Percentiles rank a stretch among this genome's conserved stretches.
phyloP scores from a whole-genome alignment of 2,113 vertebrate genomes.

The Sinosuthora webbiana region DNA sequence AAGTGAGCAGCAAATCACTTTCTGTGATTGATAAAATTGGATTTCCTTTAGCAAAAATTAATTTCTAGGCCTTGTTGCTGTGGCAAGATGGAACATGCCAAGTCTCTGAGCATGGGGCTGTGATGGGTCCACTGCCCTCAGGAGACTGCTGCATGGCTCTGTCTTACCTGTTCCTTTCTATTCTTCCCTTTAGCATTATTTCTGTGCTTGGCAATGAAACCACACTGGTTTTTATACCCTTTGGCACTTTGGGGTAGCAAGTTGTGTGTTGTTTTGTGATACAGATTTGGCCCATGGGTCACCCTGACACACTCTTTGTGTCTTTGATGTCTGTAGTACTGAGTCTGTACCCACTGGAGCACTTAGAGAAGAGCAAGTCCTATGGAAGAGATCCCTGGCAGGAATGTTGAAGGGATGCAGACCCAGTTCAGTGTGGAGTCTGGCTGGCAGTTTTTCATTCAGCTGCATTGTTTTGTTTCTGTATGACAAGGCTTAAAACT shows the following conservation, averaged over 20 bases:
- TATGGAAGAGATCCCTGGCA: background rate
- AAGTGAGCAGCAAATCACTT: background rate
- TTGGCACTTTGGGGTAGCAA: background rate
- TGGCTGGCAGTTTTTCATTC: background rate
- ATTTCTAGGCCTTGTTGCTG: background rate
- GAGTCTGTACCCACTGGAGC: background rate
- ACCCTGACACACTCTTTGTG: too few relatives aligned
- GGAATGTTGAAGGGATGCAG: background rate
- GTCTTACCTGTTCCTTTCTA: background rate
- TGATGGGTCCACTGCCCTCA: background rate
- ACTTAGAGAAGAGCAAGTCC: background rate
- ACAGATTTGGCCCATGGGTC: background rate
- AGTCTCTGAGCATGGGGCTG: background rate
- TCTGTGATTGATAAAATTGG: background rate
- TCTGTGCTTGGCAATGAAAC: background rate
- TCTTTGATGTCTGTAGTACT: accelerated
- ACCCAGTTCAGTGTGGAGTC: background rate
- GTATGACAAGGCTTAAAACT: background rate
- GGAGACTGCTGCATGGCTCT: background rate
- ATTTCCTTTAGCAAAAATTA: background rate
- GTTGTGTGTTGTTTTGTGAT: background rate
- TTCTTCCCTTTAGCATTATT: background rate
- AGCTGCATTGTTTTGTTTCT: background rate
- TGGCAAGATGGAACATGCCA: background rate
- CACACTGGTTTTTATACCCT: background rate